Evolutionary conservation across 2,888 invertebrate genomes (phyloP).

Genomic region (Nephrotoma appendiculata): DNA sequence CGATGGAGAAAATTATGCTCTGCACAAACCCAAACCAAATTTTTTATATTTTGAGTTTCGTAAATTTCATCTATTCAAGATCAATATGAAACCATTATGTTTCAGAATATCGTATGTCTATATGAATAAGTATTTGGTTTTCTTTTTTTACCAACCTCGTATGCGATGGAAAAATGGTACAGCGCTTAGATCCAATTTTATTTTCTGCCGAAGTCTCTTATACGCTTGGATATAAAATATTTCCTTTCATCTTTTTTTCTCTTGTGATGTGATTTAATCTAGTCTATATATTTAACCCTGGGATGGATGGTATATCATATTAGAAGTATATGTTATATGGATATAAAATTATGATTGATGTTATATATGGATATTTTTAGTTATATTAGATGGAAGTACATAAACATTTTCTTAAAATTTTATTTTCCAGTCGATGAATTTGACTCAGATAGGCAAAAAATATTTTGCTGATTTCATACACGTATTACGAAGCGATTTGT

Average conservation of each 20-base stretch:
- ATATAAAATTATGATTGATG: too few species aligned
- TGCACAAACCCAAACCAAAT: not conserved
- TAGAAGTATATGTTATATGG: too few species aligned
- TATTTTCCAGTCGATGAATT: too few species aligned
- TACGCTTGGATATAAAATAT: not conserved
- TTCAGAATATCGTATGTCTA: not conserved
- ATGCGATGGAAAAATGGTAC: not conserved
- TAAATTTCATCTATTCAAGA: not conserved
- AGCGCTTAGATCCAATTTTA: not conserved
- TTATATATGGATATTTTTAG: too few species aligned
- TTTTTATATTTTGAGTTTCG: not conserved
- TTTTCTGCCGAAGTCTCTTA: not conserved
- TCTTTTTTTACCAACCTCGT: not conserved
- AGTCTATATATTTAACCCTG: not conserved
- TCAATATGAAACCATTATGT: not conserved
- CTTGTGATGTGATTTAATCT: not conserved
- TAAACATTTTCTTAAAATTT: too few species aligned
- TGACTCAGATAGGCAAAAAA: too few species aligned
- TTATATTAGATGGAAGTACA: too few species aligned
- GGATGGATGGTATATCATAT: not conserved
- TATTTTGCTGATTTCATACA: too few species aligned
- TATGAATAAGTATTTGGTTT: not conserved
- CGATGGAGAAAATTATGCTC: not conserved
- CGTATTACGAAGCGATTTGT: too few species aligned
- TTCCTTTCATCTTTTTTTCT: not conserved